Base-by-base conservation (phyloP, 2,113 vertebrate genomes). In the Nannobrachium achirus region DNA sequence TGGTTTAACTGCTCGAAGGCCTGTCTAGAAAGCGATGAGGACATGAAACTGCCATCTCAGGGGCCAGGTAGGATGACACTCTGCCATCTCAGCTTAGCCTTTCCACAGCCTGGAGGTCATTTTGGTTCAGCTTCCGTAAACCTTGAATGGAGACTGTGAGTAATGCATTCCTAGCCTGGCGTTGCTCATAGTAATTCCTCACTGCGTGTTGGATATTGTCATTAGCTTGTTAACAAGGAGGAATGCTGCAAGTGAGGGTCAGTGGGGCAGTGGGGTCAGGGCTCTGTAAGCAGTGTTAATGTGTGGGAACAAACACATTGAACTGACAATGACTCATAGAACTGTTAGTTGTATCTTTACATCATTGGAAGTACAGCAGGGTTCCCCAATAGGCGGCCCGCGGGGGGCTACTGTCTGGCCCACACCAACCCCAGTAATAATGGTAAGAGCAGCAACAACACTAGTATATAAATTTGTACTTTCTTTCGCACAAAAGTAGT, bases 81-180 rank as follows among this genome's bases (percentile, higher is more conserved):
- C 9, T 52, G 16, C 7, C 50, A 52, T 48, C 45, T 10, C 14
- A 48, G 45, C 11, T 48, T n/a, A 48, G 50, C 50, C 2, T 16
- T 19, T 4, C 50, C 2, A 20, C 8, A 19, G 50, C 7, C 16
- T 20, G 50, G 8, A 20, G 10, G 6, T 19, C 20, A 11, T 20
- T 52, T 19, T 52, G 50, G 16, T 19, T 50, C 7, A 18, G 16
- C 7, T 19, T 18, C 50, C 10, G 7, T 52, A 19, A 52, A 52
- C 18, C 18, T 19, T 52, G 16, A 14, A 48, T 48, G 46, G 33
- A 6, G 33, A 48, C 16, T 41, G 38, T 10, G 19, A 2, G 38
- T 2, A 46, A 49, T 71, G 40, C 55, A 71, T 56, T 16, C 38
- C 41, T 8, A 8, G 33, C 38, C n/a, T n/a, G n/a, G n/a, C n/a